Evolutionary conservation across 2,888 invertebrate species (phyloP).

Genomic region (Pogonocherus hispidulus): DNA sequence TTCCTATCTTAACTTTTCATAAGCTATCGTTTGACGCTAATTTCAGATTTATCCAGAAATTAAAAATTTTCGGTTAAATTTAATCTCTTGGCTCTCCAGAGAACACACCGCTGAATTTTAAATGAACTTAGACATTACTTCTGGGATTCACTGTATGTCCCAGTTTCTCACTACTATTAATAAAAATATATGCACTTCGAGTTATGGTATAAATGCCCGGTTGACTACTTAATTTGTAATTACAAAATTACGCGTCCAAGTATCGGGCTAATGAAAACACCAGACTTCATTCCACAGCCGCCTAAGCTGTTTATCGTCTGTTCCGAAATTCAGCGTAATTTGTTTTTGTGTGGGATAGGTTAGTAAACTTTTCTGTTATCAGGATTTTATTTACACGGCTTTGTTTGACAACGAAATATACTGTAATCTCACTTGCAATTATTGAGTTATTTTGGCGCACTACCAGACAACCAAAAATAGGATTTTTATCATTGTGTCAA

Average conservation of each 20-base stretch:
- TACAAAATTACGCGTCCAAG: not conserved
- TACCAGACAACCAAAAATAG: conserved; percentile 24
- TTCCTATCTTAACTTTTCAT: too few species aligned
- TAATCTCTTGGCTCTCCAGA: too few species aligned
- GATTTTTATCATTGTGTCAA: conserved; percentile 26
- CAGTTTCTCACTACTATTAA: too few species aligned
- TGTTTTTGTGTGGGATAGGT: conserved; percentile 55
- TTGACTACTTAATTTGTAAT: not conserved
- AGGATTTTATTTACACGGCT: conserved; percentile 39
- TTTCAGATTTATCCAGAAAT: too few species aligned
- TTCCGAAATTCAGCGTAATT: conserved; percentile 45
- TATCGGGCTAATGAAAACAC: conserved; percentile 16
- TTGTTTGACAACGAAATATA: conserved; percentile 15
- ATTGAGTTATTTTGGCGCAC: conserved; percentile 19
- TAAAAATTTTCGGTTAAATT: too few species aligned
- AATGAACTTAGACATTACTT: too few species aligned
- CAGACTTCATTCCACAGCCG: conserved; percentile 9
- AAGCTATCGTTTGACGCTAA: too few species aligned
- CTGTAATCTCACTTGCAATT: conserved; percentile 2
- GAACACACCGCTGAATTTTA: too few species aligned
- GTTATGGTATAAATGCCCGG: too few species aligned
- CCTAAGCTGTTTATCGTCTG: conserved; percentile 20
- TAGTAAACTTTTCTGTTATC: conserved; percentile 51
- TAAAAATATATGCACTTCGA: too few species aligned
- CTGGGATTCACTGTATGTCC: too few species aligned